These are phyloP conservation scores for Lutjanus argentimaculatus DNA, from an alignment of 2,797 vertebrate genomes.

Conservation along the genomic window DNA sequence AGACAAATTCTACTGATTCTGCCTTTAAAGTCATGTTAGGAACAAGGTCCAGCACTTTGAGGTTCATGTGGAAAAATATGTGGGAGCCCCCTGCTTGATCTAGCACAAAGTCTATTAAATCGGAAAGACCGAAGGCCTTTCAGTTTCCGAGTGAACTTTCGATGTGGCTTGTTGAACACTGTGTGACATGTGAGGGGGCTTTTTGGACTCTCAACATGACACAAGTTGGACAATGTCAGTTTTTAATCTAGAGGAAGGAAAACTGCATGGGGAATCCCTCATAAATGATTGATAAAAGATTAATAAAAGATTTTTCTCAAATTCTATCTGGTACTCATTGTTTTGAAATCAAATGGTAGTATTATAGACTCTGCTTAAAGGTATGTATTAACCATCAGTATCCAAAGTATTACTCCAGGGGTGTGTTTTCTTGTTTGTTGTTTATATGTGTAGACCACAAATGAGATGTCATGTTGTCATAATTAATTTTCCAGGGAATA, in stretches of 20 bases:
- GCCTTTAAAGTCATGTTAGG: no score
- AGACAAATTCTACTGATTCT: no score
- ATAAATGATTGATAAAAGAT: not conserved
- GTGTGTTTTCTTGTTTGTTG: not conserved
- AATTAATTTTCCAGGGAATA: not conserved
- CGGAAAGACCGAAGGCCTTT: conserved; percentile 36
- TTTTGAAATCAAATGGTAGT: not conserved
- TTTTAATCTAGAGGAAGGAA: not conserved
- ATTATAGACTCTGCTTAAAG: not conserved
- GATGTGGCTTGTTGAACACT: conserved; percentile 11
- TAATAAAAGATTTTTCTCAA: no score
- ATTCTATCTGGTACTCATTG: not conserved
- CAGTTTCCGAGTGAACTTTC: conserved; percentile 45
- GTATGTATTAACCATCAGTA: not conserved
- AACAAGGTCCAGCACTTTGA: not conserved
- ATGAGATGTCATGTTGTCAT: not conserved
- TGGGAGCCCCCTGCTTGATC: not conserved
- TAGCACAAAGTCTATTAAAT: not conserved
- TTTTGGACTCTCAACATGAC: conserved; percentile 27
- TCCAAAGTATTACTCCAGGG: not conserved
- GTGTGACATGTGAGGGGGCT: not conserved
- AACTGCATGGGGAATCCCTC: not conserved
- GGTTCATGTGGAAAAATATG: not conserved
- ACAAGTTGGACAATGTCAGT: not conserved
- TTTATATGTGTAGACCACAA: not conserved